phyloP scores from a whole-genome alignment of 2,888 invertebrate genomes.

The Physocephala rufipes region DNA sequence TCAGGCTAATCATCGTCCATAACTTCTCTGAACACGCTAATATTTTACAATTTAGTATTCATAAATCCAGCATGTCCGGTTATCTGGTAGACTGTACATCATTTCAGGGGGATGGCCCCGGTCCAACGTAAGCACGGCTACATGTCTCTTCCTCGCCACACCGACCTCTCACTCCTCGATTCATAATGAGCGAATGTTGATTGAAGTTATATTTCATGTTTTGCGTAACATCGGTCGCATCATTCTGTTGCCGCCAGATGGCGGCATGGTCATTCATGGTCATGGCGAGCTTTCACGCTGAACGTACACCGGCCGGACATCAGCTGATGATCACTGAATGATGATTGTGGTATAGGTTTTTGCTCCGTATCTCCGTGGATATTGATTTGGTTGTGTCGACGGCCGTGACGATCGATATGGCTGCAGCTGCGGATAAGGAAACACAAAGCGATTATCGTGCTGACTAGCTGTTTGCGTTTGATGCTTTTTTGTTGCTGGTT shows the following conservation, averaged over 20 bases:
- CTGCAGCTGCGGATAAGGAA: slow-evolving; percentile 8
- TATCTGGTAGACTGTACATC: background rate
- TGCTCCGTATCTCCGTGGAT: too few relatives aligned
- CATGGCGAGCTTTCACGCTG: slow-evolving; percentile 29
- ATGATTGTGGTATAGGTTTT: too few relatives aligned
- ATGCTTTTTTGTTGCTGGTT: background rate
- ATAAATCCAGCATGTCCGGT: slow-evolving; percentile 59
- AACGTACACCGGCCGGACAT: slow-evolving; percentile 37
- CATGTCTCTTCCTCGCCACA: background rate
- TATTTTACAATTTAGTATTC: slow-evolving; percentile 67
- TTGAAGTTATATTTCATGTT: slow-evolving; percentile 60
- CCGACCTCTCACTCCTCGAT: slow-evolving; percentile 5
- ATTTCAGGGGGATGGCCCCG: slow-evolving; percentile 1
- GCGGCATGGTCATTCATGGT: too few relatives aligned
- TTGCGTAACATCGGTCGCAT: slow-evolving; percentile 44
- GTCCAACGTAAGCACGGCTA: background rate
- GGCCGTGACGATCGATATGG: too few relatives aligned
- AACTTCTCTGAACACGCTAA: slow-evolving; percentile 58
- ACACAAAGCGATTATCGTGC: background rate
- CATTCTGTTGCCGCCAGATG: slow-evolving; percentile 1
- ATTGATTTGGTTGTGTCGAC: too few relatives aligned
- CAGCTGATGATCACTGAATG: slow-evolving; percentile 44
- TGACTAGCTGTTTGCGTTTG: background rate
- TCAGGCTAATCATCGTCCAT: slow-evolving; percentile 18
- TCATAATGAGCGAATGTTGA: slow-evolving; percentile 60